Evolutionary conservation across 2,113 vertebrate genomes (phyloP).

Genomic region (Brevimyrus niger): DNA sequence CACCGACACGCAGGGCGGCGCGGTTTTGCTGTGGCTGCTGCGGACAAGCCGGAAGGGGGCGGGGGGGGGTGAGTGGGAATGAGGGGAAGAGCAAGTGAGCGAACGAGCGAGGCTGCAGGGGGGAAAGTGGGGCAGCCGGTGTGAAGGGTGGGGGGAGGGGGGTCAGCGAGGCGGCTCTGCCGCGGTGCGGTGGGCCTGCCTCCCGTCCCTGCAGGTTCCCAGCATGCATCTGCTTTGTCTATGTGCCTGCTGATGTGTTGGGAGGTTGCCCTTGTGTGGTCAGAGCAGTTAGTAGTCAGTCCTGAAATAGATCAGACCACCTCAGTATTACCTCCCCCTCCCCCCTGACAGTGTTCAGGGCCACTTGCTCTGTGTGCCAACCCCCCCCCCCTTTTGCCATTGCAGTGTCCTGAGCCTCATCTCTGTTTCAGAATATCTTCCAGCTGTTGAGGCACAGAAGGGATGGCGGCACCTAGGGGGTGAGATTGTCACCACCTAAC

Average conservation of each 20-base stretch:
- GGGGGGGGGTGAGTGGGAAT: not conserved
- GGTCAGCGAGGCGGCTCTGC: not conserved
- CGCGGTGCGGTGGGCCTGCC: not conserved
- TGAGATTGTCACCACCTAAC: conserved; percentile 57
- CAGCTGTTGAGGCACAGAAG: conserved; percentile 86
- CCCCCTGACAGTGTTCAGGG: not conserved
- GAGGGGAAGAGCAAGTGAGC: not conserved
- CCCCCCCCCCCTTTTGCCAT: conserved; percentile 20
- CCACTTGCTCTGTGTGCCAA: not conserved
- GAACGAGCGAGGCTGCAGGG: not conserved
- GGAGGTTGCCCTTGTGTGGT: not conserved
- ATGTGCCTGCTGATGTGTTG: not conserved
- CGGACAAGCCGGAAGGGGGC: not conserved
- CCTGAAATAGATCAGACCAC: conserved; percentile 15
- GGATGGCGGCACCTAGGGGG: conserved; percentile 78
- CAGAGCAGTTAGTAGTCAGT: not conserved
- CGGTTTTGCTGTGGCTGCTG: not conserved
- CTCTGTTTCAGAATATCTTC: conserved; percentile 85
- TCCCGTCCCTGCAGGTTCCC: not conserved
- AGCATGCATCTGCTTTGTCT: not conserved
- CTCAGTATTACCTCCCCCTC: not conserved
- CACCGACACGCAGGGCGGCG: not conserved
- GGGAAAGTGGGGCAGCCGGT: not conserved
- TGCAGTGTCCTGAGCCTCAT: conserved; percentile 48
- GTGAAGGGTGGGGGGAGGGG: not conserved